Evolutionary conservation across 2,113 vertebrate species (phyloP), one percentile per base, ranked within the genome.

Genomic region (Colistium nudipinnis): DNA sequence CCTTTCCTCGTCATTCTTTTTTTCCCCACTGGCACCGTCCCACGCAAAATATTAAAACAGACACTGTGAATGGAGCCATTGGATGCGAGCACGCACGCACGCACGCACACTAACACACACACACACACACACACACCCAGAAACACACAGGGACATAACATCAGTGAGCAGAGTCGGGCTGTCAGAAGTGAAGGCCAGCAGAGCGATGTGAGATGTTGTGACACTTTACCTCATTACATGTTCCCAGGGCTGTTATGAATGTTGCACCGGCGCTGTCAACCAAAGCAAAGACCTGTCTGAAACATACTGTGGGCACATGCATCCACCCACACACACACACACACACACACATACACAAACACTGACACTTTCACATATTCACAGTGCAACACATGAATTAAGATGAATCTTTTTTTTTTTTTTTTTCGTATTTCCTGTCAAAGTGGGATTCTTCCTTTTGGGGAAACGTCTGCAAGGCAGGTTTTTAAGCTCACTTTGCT

Each of bases 221-320:
- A 92, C 92, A 92, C 77, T 77, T 88, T 89, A 82, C 70, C 90
- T 93, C 88, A 89, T 93, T 93, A 92, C 88, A 80, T 89, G 87
- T 86, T 87, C 85, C 83, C 85, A 55, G 62, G 62, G 70, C 85
- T 83, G 78, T 81, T 70, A 66, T 81, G 77, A 86, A 69, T 84
- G 87, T 87, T 85, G 81, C 77, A 69, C 79, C 80, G 76, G 83
- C 6, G 69, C 86, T 88, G 89, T 91, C 92, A 90, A 76, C 76
- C 81, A 74, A 82, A 83, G 82, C 36, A 17, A 64, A 61, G 66
- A 76, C 82, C 81, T 84, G 83, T 81, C 83, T 76, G 45, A 66
- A 80, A 87, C 80, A 78, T 52, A 73, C 52, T 80, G 74, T 54
- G 53, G 56, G 69, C 68, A 44, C 71, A 69, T 33, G 28, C 54